Conservation (phyloP, 2,113 vertebrate species). For the Tauraco erythrolophus region DNA sequence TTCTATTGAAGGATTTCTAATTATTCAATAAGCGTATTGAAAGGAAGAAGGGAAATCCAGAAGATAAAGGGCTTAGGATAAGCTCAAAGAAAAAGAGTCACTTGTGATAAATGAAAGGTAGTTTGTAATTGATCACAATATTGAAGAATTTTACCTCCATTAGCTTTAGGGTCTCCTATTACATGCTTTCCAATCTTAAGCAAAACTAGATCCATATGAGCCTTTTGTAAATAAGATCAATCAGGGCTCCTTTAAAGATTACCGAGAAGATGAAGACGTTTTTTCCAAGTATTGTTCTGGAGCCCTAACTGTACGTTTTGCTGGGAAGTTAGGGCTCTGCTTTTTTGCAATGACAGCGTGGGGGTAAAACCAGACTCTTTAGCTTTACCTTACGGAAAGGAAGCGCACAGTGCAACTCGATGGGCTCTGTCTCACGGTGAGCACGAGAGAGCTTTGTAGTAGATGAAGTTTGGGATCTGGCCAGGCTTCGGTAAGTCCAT, state of each 20-base stretch:
- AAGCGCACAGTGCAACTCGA: neutral
- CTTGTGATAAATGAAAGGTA: conserved; percentile 42
- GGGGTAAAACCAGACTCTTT: neutral
- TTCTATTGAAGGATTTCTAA: conserved; percentile 3
- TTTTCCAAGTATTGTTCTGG: neutral
- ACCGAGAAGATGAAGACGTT: neutral
- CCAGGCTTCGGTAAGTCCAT: neutral
- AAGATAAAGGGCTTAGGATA: conserved; percentile 43
- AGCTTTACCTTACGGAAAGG: neutral
- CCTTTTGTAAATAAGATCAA: conserved; percentile 55
- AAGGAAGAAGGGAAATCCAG: neutral
- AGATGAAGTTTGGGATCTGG: neutral
- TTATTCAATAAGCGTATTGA: neutral
- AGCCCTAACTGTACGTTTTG: neutral
- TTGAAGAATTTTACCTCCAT: conserved; percentile 39
- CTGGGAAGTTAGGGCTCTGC: neutral
- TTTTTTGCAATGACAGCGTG: neutral
- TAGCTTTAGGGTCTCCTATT: conserved; percentile 14
- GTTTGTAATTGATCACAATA: conserved; percentile 39
- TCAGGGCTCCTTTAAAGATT: conserved; percentile 29
- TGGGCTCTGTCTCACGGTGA: neutral
- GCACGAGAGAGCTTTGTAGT: neutral
- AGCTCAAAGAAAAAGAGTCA: conserved; percentile 40
- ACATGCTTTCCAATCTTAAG: neutral
- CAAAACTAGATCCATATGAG: conserved; percentile 12